Evolutionary conservation across 2,888 invertebrate genomes (phyloP).

Genomic region (Cryptus armator): DNA sequence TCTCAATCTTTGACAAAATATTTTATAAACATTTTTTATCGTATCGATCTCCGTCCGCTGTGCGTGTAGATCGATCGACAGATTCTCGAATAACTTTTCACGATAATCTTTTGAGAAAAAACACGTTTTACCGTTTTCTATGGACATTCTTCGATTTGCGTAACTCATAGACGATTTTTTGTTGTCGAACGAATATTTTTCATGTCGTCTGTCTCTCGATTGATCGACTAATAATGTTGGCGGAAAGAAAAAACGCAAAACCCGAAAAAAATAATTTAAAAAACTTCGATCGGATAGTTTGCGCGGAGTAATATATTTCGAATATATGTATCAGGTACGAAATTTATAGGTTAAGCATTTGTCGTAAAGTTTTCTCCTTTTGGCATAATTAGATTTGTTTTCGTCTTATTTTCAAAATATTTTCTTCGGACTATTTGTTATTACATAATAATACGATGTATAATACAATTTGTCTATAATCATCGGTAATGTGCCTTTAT

Average conservation of each 20-base stretch:
- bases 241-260: not conserved
- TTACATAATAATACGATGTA: not conserved
- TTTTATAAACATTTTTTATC: conserved; percentile 7
- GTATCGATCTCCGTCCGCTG: conserved; percentile 5
- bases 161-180: no score
- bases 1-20: conserved; percentile 3
- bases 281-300: not conserved
- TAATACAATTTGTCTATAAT: not conserved
- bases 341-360: conserved; percentile 22
- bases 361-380: not conserved
- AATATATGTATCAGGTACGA: conserved; percentile 36
- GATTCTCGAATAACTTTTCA: conserved; percentile 6
- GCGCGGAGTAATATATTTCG: not conserved
- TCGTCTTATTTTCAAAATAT: not conserved
- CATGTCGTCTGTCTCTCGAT: no score
- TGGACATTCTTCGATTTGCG: no score
- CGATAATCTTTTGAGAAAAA: not conserved
- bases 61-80: conserved; percentile 23
- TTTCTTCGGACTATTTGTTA: not conserved
- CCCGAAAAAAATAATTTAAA: not conserved
- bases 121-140: not conserved
- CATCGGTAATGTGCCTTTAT: not conserved
- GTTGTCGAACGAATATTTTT: no score
- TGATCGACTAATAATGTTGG: not conserved
- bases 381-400: not conserved